A percentile compares a stretch with the other conserved stretches of the same genome.
phyloP scores from a whole-genome alignment of 2,797 vertebrate species.

The Myiotriccus ornatus region DNA sequence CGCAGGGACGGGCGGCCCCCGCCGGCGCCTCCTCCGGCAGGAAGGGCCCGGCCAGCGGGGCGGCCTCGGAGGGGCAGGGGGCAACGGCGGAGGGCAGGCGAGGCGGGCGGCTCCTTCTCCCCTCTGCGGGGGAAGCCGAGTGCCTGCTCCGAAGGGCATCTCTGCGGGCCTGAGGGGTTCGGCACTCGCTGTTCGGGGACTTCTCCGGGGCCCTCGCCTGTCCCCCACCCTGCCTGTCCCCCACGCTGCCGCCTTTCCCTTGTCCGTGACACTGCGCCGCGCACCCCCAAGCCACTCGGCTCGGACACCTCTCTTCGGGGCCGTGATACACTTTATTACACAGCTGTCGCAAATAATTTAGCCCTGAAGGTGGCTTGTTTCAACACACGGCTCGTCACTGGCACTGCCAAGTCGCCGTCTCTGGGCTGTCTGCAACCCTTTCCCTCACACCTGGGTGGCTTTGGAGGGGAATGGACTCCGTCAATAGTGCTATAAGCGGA shows the following conservation, averaged over 20 bases:
- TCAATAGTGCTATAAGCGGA: accelerated
- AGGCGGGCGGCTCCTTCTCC: neutral
- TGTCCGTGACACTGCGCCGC: accelerated
- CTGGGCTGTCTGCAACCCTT: accelerated
- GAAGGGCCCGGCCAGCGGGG: neutral
- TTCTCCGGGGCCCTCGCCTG: neutral
- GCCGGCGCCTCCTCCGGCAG: neutral
- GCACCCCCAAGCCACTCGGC: accelerated
- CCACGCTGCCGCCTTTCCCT: accelerated
- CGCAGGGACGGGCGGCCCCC: too few relatives aligned
- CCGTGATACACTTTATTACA: accelerated
- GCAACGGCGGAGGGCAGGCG: too few relatives aligned
- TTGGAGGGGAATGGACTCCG: neutral
- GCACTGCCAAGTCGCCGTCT: accelerated
- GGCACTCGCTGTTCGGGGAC: neutral
- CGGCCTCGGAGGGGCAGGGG: neutral
- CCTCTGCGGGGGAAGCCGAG: neutral
- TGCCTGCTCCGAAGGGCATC: neutral
- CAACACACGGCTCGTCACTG: too few relatives aligned
- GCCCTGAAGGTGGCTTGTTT: neutral
- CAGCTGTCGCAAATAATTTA: neutral
- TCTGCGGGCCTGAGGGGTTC: neutral
- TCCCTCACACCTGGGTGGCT: neutral
- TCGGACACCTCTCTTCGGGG: accelerated
- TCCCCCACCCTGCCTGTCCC: accelerated